These are phyloP conservation scores for Ciconia nigra DNA, from an alignment of 2,797 vertebrate species.

Conservation along the genomic window DNA sequence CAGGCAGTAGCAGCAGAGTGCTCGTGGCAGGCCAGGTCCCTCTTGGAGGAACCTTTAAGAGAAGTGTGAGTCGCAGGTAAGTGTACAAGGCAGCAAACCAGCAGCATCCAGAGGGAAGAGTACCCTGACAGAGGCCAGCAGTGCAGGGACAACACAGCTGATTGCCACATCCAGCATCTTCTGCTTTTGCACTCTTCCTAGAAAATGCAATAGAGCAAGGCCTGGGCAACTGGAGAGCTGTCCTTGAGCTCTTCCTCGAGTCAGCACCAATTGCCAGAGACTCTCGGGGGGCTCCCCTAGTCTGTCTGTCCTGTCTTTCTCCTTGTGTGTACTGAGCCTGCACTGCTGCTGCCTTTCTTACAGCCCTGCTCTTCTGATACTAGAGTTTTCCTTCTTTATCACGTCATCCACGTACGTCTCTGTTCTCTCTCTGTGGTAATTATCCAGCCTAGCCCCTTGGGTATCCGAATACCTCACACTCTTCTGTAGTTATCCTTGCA, in stretches of 20 bases:
- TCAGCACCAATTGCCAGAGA: neutral
- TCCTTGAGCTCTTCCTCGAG: neutral
- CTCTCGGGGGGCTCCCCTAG: neutral
- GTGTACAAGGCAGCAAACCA: neutral
- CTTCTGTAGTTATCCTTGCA: constrained; percentile 66
- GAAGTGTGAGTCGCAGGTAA: neutral
- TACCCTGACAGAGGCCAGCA: neutral
- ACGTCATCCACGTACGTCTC: constrained; percentile 12
- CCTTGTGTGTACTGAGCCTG: neutral
- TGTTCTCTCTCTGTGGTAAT: constrained; percentile 58
- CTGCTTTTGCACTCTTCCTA: neutral
- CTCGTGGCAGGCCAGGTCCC: neutral
- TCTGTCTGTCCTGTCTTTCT: constrained; percentile 8
- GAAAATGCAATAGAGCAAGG: neutral
- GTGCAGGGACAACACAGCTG: neutral
- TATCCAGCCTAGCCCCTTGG: constrained; percentile 35
- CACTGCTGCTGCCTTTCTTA: neutral
- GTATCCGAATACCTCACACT: constrained; percentile 58
- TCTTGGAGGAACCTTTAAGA: neutral
- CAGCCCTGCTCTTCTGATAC: neutral
- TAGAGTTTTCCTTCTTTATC: constrained; percentile 4
- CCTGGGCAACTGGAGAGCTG: neutral
- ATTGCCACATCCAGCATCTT: neutral
- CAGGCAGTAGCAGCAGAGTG: neutral
- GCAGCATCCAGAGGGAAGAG: neutral